Conservation (phyloP, 2,113 vertebrate genomes). For the Syngnathus floridae region DNA sequence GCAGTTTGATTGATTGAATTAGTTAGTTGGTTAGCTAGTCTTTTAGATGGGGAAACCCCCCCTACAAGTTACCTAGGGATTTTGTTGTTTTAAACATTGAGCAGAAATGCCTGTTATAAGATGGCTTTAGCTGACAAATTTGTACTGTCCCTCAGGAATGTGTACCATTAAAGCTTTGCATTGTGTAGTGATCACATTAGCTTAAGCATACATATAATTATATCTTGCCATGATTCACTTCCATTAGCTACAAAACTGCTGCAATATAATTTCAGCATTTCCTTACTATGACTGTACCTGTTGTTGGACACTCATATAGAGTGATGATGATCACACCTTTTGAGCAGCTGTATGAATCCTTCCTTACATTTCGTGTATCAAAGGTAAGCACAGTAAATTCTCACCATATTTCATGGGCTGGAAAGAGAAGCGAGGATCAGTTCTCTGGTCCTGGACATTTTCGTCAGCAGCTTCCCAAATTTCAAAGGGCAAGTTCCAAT, state of each 20-base stretch:
- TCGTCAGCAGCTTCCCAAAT: slow-evolving; percentile 3
- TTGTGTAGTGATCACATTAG: background rate
- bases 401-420: background rate
- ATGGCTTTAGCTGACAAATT: background rate
- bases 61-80: background rate
- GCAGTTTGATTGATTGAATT: no score
- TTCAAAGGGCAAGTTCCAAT: slow-evolving; percentile 6
- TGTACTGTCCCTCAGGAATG: background rate
- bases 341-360: background rate
- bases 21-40: background rate
- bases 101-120: no score
- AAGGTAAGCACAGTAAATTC: background rate
- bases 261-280: background rate
- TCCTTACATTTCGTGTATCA: background rate
- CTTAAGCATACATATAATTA: background rate
- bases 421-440: slow-evolving; percentile 10
- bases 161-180: background rate
- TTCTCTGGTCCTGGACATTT: slow-evolving; percentile 8
- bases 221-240: background rate
- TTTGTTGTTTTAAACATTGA: background rate
- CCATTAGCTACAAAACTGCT: background rate
- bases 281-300: background rate
- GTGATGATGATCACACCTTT: background rate
- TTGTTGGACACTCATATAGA: background rate
- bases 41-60: background rate